Evolutionary conservation across 2,797 vertebrate species (phyloP).

Genomic region (Rhynchotus rufescens): DNA sequence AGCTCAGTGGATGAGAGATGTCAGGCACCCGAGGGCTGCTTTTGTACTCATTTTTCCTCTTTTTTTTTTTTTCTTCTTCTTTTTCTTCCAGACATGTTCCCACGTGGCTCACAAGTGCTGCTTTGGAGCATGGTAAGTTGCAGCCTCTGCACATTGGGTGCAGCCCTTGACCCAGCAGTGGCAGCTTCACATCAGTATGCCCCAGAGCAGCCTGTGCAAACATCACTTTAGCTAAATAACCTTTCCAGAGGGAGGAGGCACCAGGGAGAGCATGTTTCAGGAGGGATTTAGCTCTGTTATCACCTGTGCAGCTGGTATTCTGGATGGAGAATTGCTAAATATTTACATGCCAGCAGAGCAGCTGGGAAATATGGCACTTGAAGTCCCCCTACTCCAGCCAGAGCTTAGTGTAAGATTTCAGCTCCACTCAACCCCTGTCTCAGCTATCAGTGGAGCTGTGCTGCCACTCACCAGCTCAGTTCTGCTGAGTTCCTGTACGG

Average conservation of each 20-base stretch:
- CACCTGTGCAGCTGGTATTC: not conserved
- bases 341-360: not conserved
- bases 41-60: not conserved
- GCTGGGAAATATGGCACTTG: rapidly evolving
- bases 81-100: not conserved
- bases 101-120: not conserved
- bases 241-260: not conserved
- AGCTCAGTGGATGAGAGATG: not conserved
- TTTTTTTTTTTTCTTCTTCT: not conserved
- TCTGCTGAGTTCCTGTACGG: not conserved
- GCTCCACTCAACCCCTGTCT: rapidly evolving
- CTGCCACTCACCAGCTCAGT: not conserved
- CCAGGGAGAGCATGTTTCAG: not conserved
- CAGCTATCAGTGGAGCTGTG: not conserved
- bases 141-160: rapidly evolving
- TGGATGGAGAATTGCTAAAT: rapidly evolving
- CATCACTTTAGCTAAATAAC: not conserved
- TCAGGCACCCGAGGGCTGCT: not conserved
- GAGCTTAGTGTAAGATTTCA: rapidly evolving
- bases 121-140: not conserved
- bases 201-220: not conserved
- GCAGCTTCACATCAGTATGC: not conserved
- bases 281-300: not conserved
- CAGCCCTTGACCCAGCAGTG: not conserved
- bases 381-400: not conserved